A percentile compares a stretch with the other conserved stretches of the same genome.
Evolutionary conservation across 2,113 vertebrate species (phyloP).

Genomic region (Acrocephalus arundinaceus): DNA sequence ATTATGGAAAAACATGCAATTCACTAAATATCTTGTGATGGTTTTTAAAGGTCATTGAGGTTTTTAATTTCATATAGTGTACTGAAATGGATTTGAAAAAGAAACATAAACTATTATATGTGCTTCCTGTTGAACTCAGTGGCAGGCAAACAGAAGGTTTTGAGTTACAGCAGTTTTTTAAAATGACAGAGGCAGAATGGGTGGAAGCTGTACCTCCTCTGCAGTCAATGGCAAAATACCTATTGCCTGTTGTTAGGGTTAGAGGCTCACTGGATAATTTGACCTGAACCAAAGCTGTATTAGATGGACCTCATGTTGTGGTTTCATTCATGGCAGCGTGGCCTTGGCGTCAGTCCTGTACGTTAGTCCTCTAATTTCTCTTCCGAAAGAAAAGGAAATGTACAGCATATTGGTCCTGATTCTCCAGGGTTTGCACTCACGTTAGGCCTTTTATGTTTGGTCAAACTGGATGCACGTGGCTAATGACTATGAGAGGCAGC

Average conservation of each 20-base stretch:
- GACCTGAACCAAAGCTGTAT: not conserved
- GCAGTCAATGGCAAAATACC: not conserved
- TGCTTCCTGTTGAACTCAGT: constrained; percentile 55
- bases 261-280: not conserved
- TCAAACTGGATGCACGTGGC: not conserved
- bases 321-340: not conserved
- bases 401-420: not conserved
- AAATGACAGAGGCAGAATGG: constrained; percentile 7
- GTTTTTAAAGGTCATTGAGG: constrained; percentile 57
- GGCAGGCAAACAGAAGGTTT: constrained; percentile 28
- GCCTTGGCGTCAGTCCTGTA: not conserved
- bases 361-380: not conserved
- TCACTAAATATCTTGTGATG: constrained; percentile 13
- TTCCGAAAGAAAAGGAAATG: not conserved
- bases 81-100: constrained; percentile 48
- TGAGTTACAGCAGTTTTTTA: constrained; percentile 40
- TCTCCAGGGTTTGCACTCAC: not conserved
- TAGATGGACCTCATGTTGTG: not conserved
- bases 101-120: constrained; percentile 32
- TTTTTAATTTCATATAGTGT: constrained; percentile 52
- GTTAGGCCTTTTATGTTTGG: not conserved
- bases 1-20: not conserved
- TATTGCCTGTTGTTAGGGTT: not conserved
- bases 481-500: accelerated
- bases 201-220: not conserved